Evolutionary conservation across 2,888 invertebrate genomes (phyloP).

Genomic region (Drosophila kuntzei): DNA sequence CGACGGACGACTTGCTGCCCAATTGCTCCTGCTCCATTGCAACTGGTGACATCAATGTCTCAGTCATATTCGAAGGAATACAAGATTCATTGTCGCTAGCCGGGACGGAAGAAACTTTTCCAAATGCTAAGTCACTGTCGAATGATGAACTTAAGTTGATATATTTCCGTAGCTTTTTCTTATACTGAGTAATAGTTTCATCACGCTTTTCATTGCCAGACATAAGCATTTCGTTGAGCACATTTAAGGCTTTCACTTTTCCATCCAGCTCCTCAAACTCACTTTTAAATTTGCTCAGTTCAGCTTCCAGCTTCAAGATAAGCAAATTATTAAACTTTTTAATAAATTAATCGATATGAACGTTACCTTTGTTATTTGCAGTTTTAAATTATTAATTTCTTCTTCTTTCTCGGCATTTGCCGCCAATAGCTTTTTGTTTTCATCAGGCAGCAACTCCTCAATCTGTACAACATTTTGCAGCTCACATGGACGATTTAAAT

Average conservation of each 20-base stretch:
- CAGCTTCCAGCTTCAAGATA: slow-evolving; percentile 16
- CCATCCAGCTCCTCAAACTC: background rate
- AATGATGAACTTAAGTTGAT: background rate
- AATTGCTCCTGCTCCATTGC: background rate
- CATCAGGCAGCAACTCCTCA: background rate
- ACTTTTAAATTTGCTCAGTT: background rate
- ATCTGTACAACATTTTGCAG: background rate
- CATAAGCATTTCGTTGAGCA: slow-evolving; percentile 30
- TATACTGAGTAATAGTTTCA: slow-evolving; percentile 13
- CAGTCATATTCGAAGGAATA: background rate
- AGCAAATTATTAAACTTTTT: background rate
- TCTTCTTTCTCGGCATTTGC: background rate
- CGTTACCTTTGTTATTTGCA: slow-evolving; percentile 4
- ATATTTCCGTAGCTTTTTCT: slow-evolving; percentile 3
- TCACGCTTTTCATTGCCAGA: slow-evolving; percentile 21
- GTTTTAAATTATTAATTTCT: background rate
- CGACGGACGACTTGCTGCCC: accelerated
- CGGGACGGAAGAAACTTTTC: background rate
- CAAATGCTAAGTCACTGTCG: background rate
- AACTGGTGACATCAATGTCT: background rate
- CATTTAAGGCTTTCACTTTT: slow-evolving; percentile 1
- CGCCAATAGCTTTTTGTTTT: background rate
- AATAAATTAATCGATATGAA: no score
- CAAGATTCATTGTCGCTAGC: background rate
- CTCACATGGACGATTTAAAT: background rate